phyloP scores from a whole-genome alignment of 2,888 invertebrate species.

The Matsumyia berberina region DNA sequence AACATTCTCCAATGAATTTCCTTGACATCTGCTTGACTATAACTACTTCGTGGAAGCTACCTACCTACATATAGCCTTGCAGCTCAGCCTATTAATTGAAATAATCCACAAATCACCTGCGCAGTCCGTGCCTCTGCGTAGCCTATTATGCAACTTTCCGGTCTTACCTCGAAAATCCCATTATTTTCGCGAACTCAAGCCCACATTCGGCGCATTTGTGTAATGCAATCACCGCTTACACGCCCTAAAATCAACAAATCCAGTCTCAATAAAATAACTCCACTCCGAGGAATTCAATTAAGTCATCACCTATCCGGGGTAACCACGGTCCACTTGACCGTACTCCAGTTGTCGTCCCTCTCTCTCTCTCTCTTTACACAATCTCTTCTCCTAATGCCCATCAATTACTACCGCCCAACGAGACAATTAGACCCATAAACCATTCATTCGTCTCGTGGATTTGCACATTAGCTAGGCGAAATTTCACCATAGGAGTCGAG shows the following conservation, averaged over 20 bases:
- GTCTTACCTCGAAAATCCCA: conserved; percentile 5
- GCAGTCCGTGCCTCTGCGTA: background rate
- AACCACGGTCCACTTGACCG: conserved; percentile 58
- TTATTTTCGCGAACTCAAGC: conserved; percentile 9
- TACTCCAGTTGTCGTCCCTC: conserved; percentile 24
- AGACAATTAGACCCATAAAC: conserved; percentile 76
- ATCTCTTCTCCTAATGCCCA: conserved; percentile 73
- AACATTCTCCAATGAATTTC: no score
- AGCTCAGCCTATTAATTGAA: background rate
- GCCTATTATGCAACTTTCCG: conserved; percentile 36
- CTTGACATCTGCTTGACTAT: no score
- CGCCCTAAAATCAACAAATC: conserved; percentile 74
- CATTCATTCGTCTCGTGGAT: conserved; percentile 72
- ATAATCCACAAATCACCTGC: background rate
- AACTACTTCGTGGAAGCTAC: no score
- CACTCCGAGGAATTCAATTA: conserved; percentile 70
- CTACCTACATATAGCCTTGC: background rate
- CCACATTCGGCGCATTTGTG: conserved; percentile 42
- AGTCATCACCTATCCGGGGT: conserved; percentile 71
- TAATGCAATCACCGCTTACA: conserved; percentile 57
- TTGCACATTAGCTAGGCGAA: conserved; percentile 73
- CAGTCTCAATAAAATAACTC: conserved; percentile 54
- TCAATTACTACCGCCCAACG: conserved; percentile 76
- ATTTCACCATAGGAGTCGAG: conserved; percentile 70
- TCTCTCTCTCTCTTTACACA: conserved; percentile 21